phyloP scores from a whole-genome alignment of 2,888 invertebrate genomes.

The Polydrusus pterygomalis region DNA sequence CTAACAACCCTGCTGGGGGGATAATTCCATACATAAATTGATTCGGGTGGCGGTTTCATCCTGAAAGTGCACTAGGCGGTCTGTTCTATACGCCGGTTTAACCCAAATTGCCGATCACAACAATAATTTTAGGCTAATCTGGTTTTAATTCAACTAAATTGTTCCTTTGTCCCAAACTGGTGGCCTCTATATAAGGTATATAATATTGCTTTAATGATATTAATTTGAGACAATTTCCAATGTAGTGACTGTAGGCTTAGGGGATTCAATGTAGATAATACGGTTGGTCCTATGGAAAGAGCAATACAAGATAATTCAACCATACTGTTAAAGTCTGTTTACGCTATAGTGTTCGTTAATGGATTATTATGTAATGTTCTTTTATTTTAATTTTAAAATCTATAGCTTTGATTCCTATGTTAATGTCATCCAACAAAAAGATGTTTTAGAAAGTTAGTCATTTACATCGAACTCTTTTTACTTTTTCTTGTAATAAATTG shows the following conservation, averaged over 20 bases:
- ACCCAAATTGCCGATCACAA: constrained; percentile 49
- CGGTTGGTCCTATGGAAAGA: too few species aligned
- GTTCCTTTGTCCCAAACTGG: constrained; percentile 45
- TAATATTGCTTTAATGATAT: constrained; percentile 4
- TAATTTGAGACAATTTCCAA: constrained; percentile 3
- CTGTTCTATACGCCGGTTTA: constrained; percentile 28
- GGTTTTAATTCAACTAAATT: constrained; percentile 53
- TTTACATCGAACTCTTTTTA: too few species aligned
- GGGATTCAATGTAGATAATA: too few species aligned
- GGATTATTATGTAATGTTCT: too few species aligned
- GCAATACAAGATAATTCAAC: too few species aligned
- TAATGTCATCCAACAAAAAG: too few species aligned
- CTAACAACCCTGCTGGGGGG: constrained; percentile 29
- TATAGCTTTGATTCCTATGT: too few species aligned
- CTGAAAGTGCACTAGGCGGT: constrained; percentile 46
- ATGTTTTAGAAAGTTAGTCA: too few species aligned
- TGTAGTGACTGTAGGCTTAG: neutral
- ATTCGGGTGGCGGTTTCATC: constrained; percentile 46
- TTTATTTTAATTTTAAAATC: too few species aligned
- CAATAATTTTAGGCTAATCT: constrained; percentile 55
- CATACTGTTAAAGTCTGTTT: too few species aligned
- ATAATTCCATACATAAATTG: constrained; percentile 52
- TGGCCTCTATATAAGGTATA: constrained; percentile 19
- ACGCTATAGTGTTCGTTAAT: too few species aligned
- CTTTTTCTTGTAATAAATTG: too few species aligned